Evolutionary conservation across 2,797 vertebrate species (phyloP).

Genomic region (Peromyscus eremicus): DNA sequence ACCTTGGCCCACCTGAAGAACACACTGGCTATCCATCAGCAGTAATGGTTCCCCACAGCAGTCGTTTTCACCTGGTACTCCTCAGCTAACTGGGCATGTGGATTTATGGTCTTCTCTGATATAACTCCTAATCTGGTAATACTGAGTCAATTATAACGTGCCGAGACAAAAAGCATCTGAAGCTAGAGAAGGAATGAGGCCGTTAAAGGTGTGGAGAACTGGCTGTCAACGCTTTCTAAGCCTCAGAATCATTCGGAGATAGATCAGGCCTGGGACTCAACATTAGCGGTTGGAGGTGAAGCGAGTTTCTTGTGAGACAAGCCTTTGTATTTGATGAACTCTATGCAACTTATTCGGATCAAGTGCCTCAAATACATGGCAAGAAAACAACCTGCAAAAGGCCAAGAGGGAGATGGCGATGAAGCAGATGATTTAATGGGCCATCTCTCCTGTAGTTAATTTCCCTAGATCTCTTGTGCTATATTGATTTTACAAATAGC

Average conservation of each 20-base stretch:
- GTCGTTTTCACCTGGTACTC: background rate
- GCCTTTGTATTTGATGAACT: conserved; percentile 37
- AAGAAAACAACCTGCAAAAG: conserved; percentile 20
- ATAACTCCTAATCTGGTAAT: background rate
- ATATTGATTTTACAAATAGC: conserved; percentile 81
- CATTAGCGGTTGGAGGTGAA: background rate
- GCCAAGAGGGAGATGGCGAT: conserved; percentile 68
- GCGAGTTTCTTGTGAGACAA: conserved; percentile 30
- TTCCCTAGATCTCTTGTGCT: conserved; percentile 70
- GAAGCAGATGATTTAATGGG: conserved; percentile 77
- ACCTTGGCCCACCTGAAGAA: background rate
- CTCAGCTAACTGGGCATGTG: background rate
- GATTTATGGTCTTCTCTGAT: background rate
- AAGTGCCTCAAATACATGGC: conserved; percentile 65
- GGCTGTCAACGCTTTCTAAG: conserved; percentile 23
- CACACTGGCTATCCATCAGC: background rate
- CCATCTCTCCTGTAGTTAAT: conserved; percentile 80
- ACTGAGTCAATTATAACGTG: conserved; percentile 32
- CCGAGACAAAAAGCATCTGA: background rate
- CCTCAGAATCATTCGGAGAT: background rate
- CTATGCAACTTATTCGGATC: conserved; percentile 43
- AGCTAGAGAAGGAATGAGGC: background rate
- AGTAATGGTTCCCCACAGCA: background rate
- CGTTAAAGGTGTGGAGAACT: background rate
- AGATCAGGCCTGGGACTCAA: background rate